These are phyloP conservation scores for Sarcoramphus papa DNA, from an alignment of 2,797 vertebrate species.

Conservation along the genomic window DNA sequence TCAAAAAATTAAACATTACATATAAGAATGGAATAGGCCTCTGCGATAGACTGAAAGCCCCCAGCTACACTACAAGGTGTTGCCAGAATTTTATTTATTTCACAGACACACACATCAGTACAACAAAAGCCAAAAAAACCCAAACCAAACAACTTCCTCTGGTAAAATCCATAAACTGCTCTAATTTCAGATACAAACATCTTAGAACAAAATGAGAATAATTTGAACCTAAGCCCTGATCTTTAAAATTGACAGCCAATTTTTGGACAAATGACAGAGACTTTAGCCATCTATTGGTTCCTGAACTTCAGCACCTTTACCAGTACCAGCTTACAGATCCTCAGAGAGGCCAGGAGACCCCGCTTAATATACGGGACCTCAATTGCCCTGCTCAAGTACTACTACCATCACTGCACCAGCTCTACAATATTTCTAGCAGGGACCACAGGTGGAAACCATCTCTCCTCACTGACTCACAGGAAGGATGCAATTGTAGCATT, in stretches of 20 bases:
- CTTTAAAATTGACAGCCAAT: neutral
- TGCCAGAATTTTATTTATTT: neutral
- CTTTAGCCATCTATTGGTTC: neutral
- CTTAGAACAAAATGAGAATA: neutral
- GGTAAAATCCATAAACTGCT: neutral
- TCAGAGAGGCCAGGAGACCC: neutral
- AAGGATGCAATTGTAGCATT: neutral
- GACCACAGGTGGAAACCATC: neutral
- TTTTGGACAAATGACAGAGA: neutral
- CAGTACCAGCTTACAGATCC: neutral
- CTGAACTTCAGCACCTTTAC: neutral
- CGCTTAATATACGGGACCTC: neutral
- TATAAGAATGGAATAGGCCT: neutral
- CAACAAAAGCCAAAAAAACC: neutral
- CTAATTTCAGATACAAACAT: neutral
- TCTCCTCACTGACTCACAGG: neutral
- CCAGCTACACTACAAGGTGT: neutral
- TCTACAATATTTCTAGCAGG: neutral
- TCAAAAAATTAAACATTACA: neutral
- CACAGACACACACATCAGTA: neutral
- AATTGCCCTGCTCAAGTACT: neutral
- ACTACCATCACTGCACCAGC: neutral
- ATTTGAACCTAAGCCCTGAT: neutral
- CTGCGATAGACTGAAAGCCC: neutral
- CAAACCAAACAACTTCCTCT: neutral